phyloP scores from a whole-genome alignment of 1,140 invertebrate species.

The Whitmania pigra region DNA sequence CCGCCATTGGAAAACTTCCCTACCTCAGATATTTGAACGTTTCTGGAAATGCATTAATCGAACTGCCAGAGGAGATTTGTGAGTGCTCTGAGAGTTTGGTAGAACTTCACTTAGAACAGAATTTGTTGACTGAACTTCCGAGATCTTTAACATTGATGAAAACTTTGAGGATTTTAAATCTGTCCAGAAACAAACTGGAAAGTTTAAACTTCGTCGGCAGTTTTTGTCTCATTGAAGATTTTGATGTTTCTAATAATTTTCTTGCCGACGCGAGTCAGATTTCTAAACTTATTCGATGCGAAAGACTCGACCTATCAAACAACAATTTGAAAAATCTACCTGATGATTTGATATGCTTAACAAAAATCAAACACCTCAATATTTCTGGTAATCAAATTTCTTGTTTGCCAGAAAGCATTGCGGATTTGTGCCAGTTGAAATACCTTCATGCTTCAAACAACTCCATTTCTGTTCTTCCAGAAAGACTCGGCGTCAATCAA shows the following conservation, averaged over 20 bases:
- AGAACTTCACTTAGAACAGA: slow-evolving; percentile 12
- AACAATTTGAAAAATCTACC: slow-evolving; percentile 19
- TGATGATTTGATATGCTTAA: slow-evolving; percentile 16
- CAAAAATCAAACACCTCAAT: slow-evolving; percentile 15
- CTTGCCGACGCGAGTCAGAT: slow-evolving; percentile 11
- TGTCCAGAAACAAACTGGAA: slow-evolving; percentile 33
- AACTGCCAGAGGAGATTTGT: slow-evolving; percentile 36
- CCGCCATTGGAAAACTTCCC: slow-evolving; percentile 32
- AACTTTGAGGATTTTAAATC: slow-evolving; percentile 33
- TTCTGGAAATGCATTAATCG: slow-evolving; percentile 31
- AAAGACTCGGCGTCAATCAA: slow-evolving; percentile 28
- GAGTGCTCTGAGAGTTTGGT: slow-evolving; percentile 29
- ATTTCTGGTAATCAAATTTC: slow-evolving; percentile 31
- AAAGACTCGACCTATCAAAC: slow-evolving; percentile 26
- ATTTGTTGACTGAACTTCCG: slow-evolving; percentile 27
- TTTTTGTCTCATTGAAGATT: slow-evolving; percentile 29
- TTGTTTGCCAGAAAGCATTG: slow-evolving; percentile 34
- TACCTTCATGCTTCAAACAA: slow-evolving; percentile 33
- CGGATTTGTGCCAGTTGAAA: slow-evolving; percentile 35
- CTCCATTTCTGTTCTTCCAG: slow-evolving; percentile 33
- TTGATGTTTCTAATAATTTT: slow-evolving; percentile 29
- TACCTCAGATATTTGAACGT: slow-evolving; percentile 34
- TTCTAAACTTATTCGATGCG: slow-evolving; percentile 8
- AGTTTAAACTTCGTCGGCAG: slow-evolving; percentile 31
- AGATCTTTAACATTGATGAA: slow-evolving; percentile 29